These are phyloP conservation scores for Hyposoter didymator DNA, from an alignment of 2,888 invertebrate genomes.

Conservation along the genomic window DNA sequence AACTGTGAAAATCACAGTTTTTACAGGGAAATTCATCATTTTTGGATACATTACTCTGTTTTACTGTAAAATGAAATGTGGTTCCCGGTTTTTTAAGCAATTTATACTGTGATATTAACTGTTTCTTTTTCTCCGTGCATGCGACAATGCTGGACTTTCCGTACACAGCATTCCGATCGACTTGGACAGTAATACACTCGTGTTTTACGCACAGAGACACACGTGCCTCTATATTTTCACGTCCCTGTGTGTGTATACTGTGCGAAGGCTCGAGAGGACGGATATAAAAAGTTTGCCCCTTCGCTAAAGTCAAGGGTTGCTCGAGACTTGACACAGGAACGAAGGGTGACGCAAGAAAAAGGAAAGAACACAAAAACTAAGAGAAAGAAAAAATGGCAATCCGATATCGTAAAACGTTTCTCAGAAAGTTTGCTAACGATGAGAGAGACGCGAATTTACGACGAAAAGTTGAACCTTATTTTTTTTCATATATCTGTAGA, in stretches of 20 bases:
- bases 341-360: conserved; percentile 29
- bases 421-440: conserved; percentile 59
- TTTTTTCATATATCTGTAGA: not conserved
- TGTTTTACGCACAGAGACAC: not conserved
- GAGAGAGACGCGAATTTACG: conserved; percentile 63
- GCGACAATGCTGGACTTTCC: conserved; percentile 48
- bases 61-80: no score
- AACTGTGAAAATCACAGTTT: no score
- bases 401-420: conserved; percentile 66
- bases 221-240: not conserved
- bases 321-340: conserved; percentile 46
- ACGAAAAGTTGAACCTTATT: conserved; percentile 50
- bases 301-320: conserved; percentile 60
- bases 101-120: no score
- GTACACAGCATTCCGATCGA: conserved; percentile 37
- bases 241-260: not conserved
- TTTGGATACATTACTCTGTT: no score
- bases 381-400: conserved; percentile 43
- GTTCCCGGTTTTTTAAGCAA: no score
- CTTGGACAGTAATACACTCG: conserved; percentile 24
- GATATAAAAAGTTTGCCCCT: conserved; percentile 62
- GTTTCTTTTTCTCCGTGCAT: no score
- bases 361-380: conserved; percentile 34
- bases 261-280: conserved; percentile 36
- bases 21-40: no score